These are phyloP conservation scores for Galago senegalensis DNA, from an alignment of 2,797 vertebrate species.

Conservation along the genomic window DNA sequence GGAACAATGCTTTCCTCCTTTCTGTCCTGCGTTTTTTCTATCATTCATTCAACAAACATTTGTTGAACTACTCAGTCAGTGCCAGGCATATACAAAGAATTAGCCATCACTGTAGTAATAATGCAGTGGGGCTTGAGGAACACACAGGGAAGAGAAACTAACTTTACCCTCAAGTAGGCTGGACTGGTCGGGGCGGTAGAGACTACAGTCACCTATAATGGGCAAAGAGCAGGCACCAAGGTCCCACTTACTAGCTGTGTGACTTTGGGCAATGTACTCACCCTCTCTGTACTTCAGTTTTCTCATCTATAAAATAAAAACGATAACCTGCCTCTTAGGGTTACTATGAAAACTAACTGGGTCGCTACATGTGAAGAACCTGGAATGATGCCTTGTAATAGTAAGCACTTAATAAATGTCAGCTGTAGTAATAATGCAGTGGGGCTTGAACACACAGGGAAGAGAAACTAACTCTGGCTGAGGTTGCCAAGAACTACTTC, in stretches of 20 bases:
- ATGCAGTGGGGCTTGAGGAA: not conserved
- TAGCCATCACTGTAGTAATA: not conserved
- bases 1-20: not conserved
- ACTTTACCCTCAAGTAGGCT: not conserved
- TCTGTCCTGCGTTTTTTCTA: not conserved
- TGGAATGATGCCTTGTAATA: not conserved
- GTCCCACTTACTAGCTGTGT: not conserved
- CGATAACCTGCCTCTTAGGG: not conserved
- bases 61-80: not conserved
- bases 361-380: not conserved
- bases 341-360: not conserved
- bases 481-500: not conserved
- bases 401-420: not conserved
- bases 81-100: not conserved
- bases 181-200: not conserved
- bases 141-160: not conserved
- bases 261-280: not conserved
- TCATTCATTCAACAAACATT: not conserved
- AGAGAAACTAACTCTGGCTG: not conserved
- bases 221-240: not conserved
- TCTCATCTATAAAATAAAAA: conserved; percentile 21
- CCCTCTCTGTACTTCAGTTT: not conserved
- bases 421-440: not conserved
- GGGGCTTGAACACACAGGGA: not conserved
- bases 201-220: not conserved